A percentile compares a stretch with the other conserved stretches of the same genome.
Conservation (phyloP, 2,113 vertebrate species). For the Pardalotus punctatus region DNA sequence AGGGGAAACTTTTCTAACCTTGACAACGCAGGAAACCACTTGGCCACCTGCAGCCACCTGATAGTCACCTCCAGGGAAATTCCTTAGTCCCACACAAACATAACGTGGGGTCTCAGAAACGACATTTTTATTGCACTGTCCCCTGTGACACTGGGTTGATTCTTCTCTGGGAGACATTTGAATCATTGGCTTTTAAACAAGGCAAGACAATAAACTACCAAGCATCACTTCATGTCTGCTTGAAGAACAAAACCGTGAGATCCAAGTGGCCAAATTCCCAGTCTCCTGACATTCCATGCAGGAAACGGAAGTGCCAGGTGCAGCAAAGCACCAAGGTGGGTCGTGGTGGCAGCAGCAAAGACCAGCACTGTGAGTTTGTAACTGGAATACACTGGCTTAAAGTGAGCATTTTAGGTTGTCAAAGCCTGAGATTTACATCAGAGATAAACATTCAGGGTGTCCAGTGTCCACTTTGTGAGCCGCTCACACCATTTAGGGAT, state of each 20-base stretch:
- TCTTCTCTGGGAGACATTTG: not conserved
- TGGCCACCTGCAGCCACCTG: not conserved
- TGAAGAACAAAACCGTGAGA: not conserved
- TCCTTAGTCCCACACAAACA: not conserved
- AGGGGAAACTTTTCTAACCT: not conserved
- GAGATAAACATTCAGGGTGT: not conserved
- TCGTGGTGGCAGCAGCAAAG: not conserved
- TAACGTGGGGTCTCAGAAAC: accelerated
- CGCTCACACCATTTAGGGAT: accelerated
- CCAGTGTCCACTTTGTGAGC: not conserved
- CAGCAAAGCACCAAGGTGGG: not conserved
- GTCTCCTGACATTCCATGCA: not conserved
- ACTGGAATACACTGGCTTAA: not conserved
- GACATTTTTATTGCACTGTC: not conserved
- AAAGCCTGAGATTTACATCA: not conserved
- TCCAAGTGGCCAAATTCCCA: not conserved
- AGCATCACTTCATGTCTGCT: not conserved
- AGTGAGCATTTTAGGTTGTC: not conserved
- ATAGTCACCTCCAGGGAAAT: not conserved
- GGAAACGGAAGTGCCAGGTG: not conserved
- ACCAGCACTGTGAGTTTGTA: not conserved
- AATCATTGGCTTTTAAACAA: not conserved
- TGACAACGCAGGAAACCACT: not conserved
- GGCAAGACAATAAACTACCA: not conserved
- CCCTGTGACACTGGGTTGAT: not conserved